Evolutionary conservation across 2,888 invertebrate species (phyloP), one percentile per base, ranked within the genome.

Genomic region (Abrostola tripartita): DNA sequence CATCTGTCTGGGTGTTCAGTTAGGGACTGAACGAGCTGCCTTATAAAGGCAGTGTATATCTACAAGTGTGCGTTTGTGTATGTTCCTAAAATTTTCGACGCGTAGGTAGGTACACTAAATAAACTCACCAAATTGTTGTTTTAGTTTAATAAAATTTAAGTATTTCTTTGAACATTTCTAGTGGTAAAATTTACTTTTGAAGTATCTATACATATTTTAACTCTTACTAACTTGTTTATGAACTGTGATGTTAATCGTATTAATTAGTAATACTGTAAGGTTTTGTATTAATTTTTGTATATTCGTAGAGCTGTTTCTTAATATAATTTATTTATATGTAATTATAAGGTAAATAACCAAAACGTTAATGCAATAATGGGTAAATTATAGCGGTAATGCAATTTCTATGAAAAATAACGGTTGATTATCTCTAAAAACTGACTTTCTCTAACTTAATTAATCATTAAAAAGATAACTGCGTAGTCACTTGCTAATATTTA

Each of bases 231-330:
- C 92, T 92, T 94, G 87, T 94, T 94, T 94, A 94, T 94, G 92
- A 94, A 94, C 94, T 94, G 94, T 94, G 94, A 94, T 94, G 94
- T 94, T 92, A 93, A 93, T 94, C 86, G 93, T 94, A 94, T 94
- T 94, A 94, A 94, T 93, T 94, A 93, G 92, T 92, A 92, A 85
- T 72, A 76, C 70, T 79, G 82, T 93, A 94, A 93, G 92, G 74
- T 86, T 90, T 90, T 93, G 88, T 93, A 93, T 92, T 94, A 90
- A 92, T 93, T 94, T 79, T 94, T 94, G 94, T 94, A 94, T 93
- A 94, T 94, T 93, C 90, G 91, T 93, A 92, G 92, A 92, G 86
- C 86, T 86, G 91, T 92, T 90, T 92, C 89, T 86, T 92, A 92
- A 92, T 92, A 91, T 93, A 92, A 92, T 92, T 94, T 92, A 94